Evolutionary conservation across 2,888 invertebrate genomes (phyloP).

Genomic region (Rhamphomyia laevipes): DNA sequence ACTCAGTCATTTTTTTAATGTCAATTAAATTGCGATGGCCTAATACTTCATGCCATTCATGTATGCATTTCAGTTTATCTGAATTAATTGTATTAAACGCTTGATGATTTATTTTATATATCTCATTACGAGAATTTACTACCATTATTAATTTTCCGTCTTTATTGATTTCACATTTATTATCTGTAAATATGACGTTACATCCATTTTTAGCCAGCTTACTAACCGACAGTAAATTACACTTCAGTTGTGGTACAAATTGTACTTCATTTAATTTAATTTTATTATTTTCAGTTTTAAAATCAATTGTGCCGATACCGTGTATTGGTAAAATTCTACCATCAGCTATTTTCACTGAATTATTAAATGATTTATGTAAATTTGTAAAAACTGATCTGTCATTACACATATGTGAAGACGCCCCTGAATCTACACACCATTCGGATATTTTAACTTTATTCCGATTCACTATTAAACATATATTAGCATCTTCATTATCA

Average conservation of each 20-base stretch:
- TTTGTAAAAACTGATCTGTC: conserved; percentile 10
- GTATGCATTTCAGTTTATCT: conserved; percentile 8
- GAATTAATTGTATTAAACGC: not conserved
- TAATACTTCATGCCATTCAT: conserved; percentile 14
- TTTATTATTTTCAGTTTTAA: conserved; percentile 1
- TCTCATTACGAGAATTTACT: conserved; percentile 1
- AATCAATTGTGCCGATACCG: conserved; percentile 9
- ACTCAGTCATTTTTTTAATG: conserved; percentile 6
- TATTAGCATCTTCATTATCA: not conserved
- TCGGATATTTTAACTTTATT: not conserved
- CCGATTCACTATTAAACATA: not conserved
- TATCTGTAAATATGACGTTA: conserved; percentile 7
- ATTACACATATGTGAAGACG: conserved; percentile 14
- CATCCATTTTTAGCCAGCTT: conserved; percentile 7
- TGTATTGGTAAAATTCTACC: conserved; percentile 9
- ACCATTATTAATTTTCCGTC: not conserved
- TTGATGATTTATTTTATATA: conserved; percentile 1
- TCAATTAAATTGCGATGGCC: conserved; percentile 13
- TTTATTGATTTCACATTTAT: conserved; percentile 6
- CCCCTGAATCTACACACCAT: conserved; percentile 16
- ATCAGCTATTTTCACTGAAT: conserved; percentile 12
- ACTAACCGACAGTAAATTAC: conserved; percentile 12
- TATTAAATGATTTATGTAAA: conserved; percentile 10
- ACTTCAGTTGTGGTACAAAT: conserved; percentile 12
- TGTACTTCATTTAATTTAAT: conserved; percentile 11